Evolutionary conservation across 2,888 invertebrate genomes (phyloP), one percentile per base, ranked within the genome.

Genomic region (Catocala fraxini): DNA sequence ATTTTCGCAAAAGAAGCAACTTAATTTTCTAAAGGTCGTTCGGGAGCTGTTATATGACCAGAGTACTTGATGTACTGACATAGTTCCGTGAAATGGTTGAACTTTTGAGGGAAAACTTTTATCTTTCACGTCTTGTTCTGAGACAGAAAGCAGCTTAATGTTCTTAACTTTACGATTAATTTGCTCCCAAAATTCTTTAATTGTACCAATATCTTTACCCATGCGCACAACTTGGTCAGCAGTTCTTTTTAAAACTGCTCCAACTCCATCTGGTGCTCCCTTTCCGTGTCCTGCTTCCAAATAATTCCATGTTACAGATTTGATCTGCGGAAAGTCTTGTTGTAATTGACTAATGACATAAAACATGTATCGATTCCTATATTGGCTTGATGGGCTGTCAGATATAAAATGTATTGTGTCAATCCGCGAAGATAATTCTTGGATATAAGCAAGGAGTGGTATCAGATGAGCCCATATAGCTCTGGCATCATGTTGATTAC

Each of bases 381-480:
- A n/a, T n/a, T n/a, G n/a, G n/a, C n/a, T n/a, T n/a, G n/a, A n/a
- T n/a, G n/a, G n/a, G n/a, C n/a, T n/a, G n/a, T n/a, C n/a, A 62
- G 64, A 62, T 45, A 70, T 5, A 13, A 70, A 65, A 57, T 70
- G 60, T 45, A 67, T n/a, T 56, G 67, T 65, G 13, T 60, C 59
- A 41, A 65, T 63, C 0, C 49, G 25, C 0, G 61, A 58, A 12
- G 60, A 43, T 35, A 53, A 56, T 64, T 60, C 55, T 56, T 11
- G 13, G 15, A 60, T 12, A 51, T 60, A 55, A 10, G 51, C 55
- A 12, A 65, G 13, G 12, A 59, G 51, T 39, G 71, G 68, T 54
- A 67, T 46, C 4, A 68, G 45, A 63, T 71, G 42, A 15, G 69
- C 69, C 65, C 67, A 69, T 46, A 67, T 54, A 46, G 71, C 71